Evolutionary conservation across 2,113 vertebrate genomes (phyloP).

Genomic region (Chlorocebus sabaeus): DNA sequence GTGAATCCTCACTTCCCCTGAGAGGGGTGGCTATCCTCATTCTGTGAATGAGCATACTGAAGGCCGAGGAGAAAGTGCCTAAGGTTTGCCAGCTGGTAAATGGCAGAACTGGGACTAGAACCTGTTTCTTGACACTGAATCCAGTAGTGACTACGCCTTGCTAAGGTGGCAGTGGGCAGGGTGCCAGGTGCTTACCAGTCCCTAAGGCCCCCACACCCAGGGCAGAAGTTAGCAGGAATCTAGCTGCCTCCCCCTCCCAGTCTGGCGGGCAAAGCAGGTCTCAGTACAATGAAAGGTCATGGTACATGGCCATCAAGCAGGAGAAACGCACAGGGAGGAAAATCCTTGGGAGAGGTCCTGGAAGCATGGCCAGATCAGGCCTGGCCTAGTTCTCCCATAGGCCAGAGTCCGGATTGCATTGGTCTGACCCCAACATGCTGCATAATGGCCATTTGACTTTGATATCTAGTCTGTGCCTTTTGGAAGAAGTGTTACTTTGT

Average conservation of each 20-base stretch:
- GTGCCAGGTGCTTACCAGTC: not conserved
- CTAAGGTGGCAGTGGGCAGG: not conserved
- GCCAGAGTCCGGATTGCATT: not conserved
- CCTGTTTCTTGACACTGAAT: conserved; percentile 48
- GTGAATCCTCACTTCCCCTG: not conserved
- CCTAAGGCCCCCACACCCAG: not conserved
- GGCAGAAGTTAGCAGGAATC: conserved; percentile 1
- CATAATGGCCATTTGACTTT: not conserved
- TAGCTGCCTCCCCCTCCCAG: not conserved
- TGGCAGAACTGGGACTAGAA: conserved; percentile 51
- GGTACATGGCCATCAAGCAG: not conserved
- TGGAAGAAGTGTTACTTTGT: not conserved
- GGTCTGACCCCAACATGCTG: not conserved
- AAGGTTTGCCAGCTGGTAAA: conserved; percentile 7
- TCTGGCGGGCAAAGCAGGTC: not conserved
- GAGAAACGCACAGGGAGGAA: not conserved
- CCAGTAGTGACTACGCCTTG: conserved; percentile 54
- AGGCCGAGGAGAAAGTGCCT: not conserved
- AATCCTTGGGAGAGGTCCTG: not conserved
- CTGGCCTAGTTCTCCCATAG: not conserved
- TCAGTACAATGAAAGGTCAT: not conserved
- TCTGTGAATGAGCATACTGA: conserved; percentile 2
- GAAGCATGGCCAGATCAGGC: not conserved
- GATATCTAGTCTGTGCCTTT: not conserved
- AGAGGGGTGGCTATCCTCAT: not conserved